Evolutionary conservation across 2,888 invertebrate species (phyloP), one percentile per base, ranked within the genome.

Genomic region (Nasonia oneida): DNA sequence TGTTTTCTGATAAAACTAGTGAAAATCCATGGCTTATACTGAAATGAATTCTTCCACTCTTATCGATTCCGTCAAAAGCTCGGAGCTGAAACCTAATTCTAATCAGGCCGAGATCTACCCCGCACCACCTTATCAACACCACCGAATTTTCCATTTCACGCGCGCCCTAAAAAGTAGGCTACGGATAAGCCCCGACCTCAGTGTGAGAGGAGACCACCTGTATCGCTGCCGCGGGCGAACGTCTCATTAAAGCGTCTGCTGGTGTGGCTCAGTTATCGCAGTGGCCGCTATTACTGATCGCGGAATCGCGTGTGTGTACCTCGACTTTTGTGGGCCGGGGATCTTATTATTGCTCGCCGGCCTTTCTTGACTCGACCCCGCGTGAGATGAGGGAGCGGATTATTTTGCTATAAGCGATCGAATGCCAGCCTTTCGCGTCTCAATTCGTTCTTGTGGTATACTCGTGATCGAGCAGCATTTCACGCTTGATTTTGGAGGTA

Each of bases 201-300:
- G 29, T 53, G 14, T 18, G 12, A 61, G 23, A 5, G 5, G 39
- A 47, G 76, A 85, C 81, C 85, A 85, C 85, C 85, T 81, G 53
- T 81, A 81, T 81, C 80, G 80, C 29, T n/a, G 12, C 71, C 15
- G 33, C 37, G 67, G 39, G 23, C 50, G 23, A 85, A 77, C 81
- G 61, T 77, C 73, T 81, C 61, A 85, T 81, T 85, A 85, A 81
- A 61, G 3, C 73, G 29, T 83, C 83, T 37, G 42, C 23, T 33
- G 53, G 6, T 57, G 37, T 67, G 67, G 47, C 39, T 23, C 50
- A 57, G 39, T 81, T 70, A n/a, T 47, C 53, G 76, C 77, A n/a
- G 15, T 10, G 39, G n/a, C n/a, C 71, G 15, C 42, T 10, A 64
- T 64, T 64, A 71, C 71, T 47, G 57, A 81, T 84, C 70, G 81